phyloP scores from a whole-genome alignment of 2,797 vertebrate species.

The Heliangelus exortis region DNA sequence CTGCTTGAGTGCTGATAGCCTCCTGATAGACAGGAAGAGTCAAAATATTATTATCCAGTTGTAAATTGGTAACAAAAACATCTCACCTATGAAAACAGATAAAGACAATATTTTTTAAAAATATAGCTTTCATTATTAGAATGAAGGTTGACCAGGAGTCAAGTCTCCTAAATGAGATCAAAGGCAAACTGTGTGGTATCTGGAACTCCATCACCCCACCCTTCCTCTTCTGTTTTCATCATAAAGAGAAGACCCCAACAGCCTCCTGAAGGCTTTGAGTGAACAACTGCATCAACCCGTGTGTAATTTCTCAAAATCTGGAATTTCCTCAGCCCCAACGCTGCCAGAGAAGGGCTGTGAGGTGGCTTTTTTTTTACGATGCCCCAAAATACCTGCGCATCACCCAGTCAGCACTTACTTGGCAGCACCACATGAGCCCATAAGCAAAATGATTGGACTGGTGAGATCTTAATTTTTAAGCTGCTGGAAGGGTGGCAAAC shows the following conservation, averaged over 20 bases:
- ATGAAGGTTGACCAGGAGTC: background rate
- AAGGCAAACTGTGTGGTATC: background rate
- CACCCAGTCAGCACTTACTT: background rate
- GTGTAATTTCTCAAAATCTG: background rate
- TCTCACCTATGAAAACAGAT: background rate
- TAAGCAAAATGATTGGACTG: background rate
- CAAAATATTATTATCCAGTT: background rate
- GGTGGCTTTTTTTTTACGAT: rapidly evolving
- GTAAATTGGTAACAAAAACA: background rate
- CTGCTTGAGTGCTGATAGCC: background rate
- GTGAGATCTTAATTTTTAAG: background rate
- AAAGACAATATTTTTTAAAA: background rate
- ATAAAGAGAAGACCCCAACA: background rate
- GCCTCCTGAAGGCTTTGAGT: background rate
- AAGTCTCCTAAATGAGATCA: background rate
- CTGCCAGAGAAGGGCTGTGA: background rate
- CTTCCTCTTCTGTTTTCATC: background rate
- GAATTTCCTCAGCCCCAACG: background rate
- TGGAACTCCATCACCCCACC: background rate
- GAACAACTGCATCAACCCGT: background rate
- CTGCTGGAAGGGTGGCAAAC: background rate
- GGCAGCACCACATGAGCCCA: background rate
- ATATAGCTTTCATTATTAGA: background rate
- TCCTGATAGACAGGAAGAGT: background rate
- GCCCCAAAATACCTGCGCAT: background rate